Base-by-base conservation (phyloP, 1,140 invertebrate species). In the Drosophila navojoa region DNA sequence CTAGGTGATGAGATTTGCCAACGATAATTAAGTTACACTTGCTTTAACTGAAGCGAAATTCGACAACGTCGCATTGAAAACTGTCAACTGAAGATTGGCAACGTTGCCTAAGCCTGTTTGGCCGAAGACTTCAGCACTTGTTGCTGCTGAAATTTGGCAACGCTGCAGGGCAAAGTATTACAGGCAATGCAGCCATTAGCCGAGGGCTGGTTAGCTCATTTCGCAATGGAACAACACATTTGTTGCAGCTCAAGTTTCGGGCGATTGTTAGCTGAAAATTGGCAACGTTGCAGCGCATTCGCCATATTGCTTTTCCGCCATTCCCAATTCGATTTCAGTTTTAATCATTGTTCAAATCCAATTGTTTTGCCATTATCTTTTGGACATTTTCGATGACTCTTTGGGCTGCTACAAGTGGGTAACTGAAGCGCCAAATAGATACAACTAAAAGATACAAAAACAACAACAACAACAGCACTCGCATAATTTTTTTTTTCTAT, bases 381-480 rank as follows among this genome's bases (percentile, higher is more conserved):
- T 49, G 38, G 7, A 32, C 42, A 11, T 47, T 49, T 45, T 45
- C 13, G 6, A 44, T 29, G 2, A 15, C 11, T 32, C 45, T 49
- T 4, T 32, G 55, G 27, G 42, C 10, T 64, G 66, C 57, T 69
- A 69, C 66, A 55, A 62, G 61, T 35, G 19, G 64, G 64, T 57
- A 73, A 70, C 66, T 70, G 66, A 74, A 74, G 29, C 38, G 70
- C 70, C 50, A 60, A 15, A 57, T 74, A 67, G 11, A 67, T 15
- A 50, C 1, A 42, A 61, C 16, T 11, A 59, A 10, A 54, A 27
- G 27, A 42, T 50, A 42, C 7, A 44, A 75, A 9, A 54, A 35
- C 19, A 42, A 58, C 38, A 45, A 58, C 71, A 87, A 86, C 81
- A 76, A 79, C 82, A 87, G 82, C 82, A 87, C 82, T 87, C 82